Evolutionary conservation across 2,797 vertebrate genomes (phyloP).

Genomic region (Myotis planiceps): DNA sequence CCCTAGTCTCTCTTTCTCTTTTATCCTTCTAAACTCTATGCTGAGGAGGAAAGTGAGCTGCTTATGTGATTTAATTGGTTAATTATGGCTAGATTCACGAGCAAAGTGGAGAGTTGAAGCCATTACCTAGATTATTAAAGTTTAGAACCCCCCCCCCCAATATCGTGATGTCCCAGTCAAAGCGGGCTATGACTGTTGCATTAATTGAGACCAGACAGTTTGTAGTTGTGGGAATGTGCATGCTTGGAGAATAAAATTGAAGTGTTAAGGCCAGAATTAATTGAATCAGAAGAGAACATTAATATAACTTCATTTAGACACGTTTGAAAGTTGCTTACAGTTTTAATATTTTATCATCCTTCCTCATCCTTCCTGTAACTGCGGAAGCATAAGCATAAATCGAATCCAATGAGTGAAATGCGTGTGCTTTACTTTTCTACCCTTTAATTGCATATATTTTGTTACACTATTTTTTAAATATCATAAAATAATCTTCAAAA

Average conservation of each 20-base stretch:
- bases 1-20: slow-evolving; percentile 36
- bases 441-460: neutral
- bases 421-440: neutral
- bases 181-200: slow-evolving; percentile 32
- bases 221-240: neutral
- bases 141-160: slow-evolving; percentile 43
- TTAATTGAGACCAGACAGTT: slow-evolving; percentile 65
- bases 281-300: slow-evolving; percentile 44
- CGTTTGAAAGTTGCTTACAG: slow-evolving; percentile 28
- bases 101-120: slow-evolving; percentile 60
- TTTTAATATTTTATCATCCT: slow-evolving; percentile 25
- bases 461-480: slow-evolving; percentile 9
- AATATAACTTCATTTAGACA: neutral
- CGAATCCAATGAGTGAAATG: neutral
- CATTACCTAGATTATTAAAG: slow-evolving; percentile 74
- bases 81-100: slow-evolving; percentile 66
- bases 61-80: slow-evolving; percentile 71
- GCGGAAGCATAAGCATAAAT: neutral
- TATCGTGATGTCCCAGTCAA: slow-evolving; percentile 48
- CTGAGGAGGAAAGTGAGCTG: slow-evolving; percentile 35
- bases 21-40: slow-evolving; percentile 42
- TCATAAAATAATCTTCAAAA: neutral
- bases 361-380: neutral
- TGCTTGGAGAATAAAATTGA: slow-evolving; percentile 45
- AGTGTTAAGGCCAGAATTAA: slow-evolving; percentile 27